Evolutionary conservation across 2,113 vertebrate genomes (phyloP), one percentile per base, ranked within the genome.

Genomic region (Petromus typicus): DNA sequence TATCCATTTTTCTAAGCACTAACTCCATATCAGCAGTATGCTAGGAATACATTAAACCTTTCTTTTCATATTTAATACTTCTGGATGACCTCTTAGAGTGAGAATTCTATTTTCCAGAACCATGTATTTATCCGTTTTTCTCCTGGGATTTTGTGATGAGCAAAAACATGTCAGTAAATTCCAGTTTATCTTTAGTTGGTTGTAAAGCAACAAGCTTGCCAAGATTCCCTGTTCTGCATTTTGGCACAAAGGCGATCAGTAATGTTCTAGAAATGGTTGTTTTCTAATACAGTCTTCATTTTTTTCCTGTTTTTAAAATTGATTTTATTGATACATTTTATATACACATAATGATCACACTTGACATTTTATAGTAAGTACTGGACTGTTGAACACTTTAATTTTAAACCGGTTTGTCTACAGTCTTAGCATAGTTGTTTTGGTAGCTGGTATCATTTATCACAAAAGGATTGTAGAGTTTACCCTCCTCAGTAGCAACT

Each of bases 121-220:
- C 9, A 73, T 25, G 25, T n/a, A 82, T 63, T 63, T 86, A 25
- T 48, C 30, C 86, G 16, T 69, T 61, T 37, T 86, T 45, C 56
- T 81, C 51, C 78, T 90, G 67, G 59, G 45, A 45, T 91, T 93
- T 84, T 88, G n/a, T 88, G 71, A 66, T 45, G 45, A 75, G 61
- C 51, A 90, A 57, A 2, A 61, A 23, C 17, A 63, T 37, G n/a
- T 93, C 22, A 94, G 32, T 85, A 95, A 66, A 81, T 94, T 87
- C 57, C n/a, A 91, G 82, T 88, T 88, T 85, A 61, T 57, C 73
- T 93, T 91, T 43, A 40, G 63, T 67, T 93, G 82, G 32, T 63
- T 61, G 66, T 51, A 80, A 94, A 67, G 56, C 69, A 84, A 20
- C 34, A 82, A 56, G 3, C 4, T 66, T 87, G 43, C 56, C 64